Evolutionary conservation across 2,797 vertebrate species (phyloP), one percentile per base, ranked within the genome.

Genomic region (Pseudochromis fuscus): DNA sequence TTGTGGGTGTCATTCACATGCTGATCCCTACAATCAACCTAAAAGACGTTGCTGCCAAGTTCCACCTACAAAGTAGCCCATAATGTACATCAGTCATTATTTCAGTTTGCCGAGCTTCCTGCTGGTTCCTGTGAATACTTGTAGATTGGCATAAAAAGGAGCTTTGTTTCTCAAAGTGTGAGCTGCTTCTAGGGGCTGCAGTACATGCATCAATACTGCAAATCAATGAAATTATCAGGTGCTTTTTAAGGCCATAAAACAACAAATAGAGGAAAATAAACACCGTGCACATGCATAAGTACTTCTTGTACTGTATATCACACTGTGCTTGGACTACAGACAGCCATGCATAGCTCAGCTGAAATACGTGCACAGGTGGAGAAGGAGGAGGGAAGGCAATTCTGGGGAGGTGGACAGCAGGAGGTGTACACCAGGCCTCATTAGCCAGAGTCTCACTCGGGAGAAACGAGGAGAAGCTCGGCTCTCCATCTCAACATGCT

Each of bases 351-450:
- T n/a, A 79, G 75, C 78, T 88, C 83, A 87, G 84, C 82, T 81
- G 61, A 83, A 87, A 72, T 52, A 12, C 13, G 16, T 48, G 51
- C 49, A 46, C 87, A 84, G 88, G 85, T 83, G 83, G 70, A 69
- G 71, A 8, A 68, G 69, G 65, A 72, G 68, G 44, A 56, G 56
- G 62, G 60, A 60, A 30, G 59, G 72, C 3, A 18, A 56, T 49
- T 66, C 42, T 44, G 58, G 51, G 58, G 40, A 72, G 78, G 57
- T 64, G 82, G 75, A 87, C 86, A 89, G 90, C 88, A 83, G 89
- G 88, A 77, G 86, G 87, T 67, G 71, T 61, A 44, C 65, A 66
- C 70, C 81, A 72, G 75, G 82, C 85, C 85, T 91, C 89, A 91
- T 91, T 91, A 92, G 77, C 81, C 73, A 45, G 48, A 67, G 65